phyloP scores from a whole-genome alignment of 2,113 vertebrate species.

The Setophaga coronata region DNA sequence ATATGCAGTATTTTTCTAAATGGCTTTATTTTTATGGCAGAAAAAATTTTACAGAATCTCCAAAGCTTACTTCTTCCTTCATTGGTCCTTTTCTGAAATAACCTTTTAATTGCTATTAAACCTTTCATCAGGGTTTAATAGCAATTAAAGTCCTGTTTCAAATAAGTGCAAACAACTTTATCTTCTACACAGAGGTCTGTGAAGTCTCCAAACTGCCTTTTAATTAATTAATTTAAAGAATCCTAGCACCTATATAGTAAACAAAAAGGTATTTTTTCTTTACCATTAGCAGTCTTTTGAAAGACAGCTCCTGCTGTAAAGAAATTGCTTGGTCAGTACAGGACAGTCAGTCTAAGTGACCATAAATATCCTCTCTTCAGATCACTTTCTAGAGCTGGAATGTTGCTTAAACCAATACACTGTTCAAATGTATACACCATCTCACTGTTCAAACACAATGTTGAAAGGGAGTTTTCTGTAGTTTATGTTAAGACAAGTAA shows the following conservation, averaged over 20 bases:
- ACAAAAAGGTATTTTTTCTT: background rate
- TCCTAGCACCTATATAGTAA: background rate
- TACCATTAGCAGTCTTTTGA: background rate
- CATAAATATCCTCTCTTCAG: background rate
- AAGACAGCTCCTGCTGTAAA: background rate
- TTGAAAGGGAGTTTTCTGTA: background rate
- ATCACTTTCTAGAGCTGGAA: background rate
- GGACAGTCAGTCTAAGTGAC: background rate
- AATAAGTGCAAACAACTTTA: background rate
- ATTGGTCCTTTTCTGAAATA: background rate
- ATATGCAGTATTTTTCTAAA: background rate
- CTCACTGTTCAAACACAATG: background rate
- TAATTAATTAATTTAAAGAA: background rate
- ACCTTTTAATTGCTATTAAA: background rate
- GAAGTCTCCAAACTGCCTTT: background rate
- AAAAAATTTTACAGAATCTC: background rate
- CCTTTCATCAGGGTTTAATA: background rate
- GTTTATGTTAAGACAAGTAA: background rate
- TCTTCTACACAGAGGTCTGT: background rate
- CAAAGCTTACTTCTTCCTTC: background rate
- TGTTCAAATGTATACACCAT: background rate
- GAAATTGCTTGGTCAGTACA: background rate
- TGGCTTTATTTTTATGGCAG: background rate
- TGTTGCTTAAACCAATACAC: background rate
- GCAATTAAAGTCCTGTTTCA: background rate